phyloP scores from a whole-genome alignment of 2,888 invertebrate genomes.

The Lasioglossum figueresi region DNA sequence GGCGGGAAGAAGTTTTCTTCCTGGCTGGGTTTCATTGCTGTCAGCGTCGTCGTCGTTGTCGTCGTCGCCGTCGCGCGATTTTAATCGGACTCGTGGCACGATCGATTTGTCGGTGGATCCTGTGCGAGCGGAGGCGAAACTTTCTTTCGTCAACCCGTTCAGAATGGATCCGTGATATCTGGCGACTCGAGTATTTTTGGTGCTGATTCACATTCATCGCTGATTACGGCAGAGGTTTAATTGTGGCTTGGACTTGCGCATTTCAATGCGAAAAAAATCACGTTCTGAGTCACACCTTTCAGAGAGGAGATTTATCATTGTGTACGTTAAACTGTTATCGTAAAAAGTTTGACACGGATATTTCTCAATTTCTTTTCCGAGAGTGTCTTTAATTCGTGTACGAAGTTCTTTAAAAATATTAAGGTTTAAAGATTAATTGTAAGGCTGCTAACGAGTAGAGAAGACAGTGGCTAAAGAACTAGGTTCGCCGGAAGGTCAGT shows the following conservation, averaged over 20 bases:
- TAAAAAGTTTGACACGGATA: background rate
- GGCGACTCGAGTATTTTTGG: background rate
- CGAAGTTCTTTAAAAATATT: too few relatives aligned
- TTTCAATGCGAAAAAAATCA: background rate
- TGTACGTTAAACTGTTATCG: background rate
- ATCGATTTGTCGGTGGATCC: constrained; percentile 27
- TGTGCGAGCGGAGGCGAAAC: background rate
- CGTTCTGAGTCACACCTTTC: background rate
- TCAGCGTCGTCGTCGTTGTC: constrained; percentile 7
- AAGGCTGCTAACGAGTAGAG: background rate
- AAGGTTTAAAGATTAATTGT: background rate
- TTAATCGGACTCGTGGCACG: constrained; percentile 38
- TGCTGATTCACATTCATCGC: background rate
- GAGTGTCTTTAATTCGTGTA: background rate
- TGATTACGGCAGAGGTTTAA: background rate
- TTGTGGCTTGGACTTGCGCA: background rate
- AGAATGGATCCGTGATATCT: background rate
- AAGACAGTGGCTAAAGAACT: background rate
- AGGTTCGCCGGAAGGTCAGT: background rate
- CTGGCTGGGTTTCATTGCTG: constrained; percentile 20
- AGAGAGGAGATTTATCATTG: background rate
- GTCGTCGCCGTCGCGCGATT: constrained; percentile 17
- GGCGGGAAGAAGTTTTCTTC: constrained; percentile 4
- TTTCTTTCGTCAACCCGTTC: background rate
- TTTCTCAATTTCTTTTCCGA: background rate